Evolutionary conservation across 1,140 invertebrate genomes (phyloP), one percentile per base, ranked within the genome.

Genomic region (Ooceraea biroi): DNA sequence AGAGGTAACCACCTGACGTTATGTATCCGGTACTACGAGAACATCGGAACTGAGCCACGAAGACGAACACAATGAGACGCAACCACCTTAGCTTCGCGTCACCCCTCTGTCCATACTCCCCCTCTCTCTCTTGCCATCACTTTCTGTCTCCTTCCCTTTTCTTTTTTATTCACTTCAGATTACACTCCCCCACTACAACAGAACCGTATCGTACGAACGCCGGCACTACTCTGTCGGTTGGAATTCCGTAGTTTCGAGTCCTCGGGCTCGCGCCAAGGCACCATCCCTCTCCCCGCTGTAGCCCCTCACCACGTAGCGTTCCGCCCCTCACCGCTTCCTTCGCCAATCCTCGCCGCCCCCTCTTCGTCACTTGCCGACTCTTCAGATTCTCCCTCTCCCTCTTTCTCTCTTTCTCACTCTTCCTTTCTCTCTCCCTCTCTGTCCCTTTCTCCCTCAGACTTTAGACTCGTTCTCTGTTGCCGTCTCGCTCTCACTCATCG

Each of bases 181-280:
- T 57, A 82, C 63, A 73, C 61, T 68, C 36, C 82, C 48, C 66
- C 61, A 41, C 22, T 36, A 87, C 73, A 85, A 74, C 17, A 68
- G 69, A 48, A 68, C 90, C 89, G 85, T 88, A 69, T 92, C 85
- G 89, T 88, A 88, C 87, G 89, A 91, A 84, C 84, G 89, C 90
- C 91, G 87, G 83, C 72, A 92, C 89, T 89, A 85, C 83, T 92
- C 93, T 91, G 91, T 87, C 87, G 86, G 90, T 91, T 92, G 90
- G 84, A 91, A 94, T 93, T 92, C 91, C 85, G 76, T 88, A 92
- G 85, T 89, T 91, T 89, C 85, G 88, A 90, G 89, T 90, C 89
- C 85, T 90, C 91, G 85, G 57, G 77, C 74, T 76, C 91, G 90
- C 90, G 91, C 87, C 91, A 92, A 91, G 90, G 82, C 91, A 90